Percentiles rank a stretch among this genome's conserved stretches.
phyloP scores from a whole-genome alignment of 2,888 invertebrate genomes.

The Melieria picta region DNA sequence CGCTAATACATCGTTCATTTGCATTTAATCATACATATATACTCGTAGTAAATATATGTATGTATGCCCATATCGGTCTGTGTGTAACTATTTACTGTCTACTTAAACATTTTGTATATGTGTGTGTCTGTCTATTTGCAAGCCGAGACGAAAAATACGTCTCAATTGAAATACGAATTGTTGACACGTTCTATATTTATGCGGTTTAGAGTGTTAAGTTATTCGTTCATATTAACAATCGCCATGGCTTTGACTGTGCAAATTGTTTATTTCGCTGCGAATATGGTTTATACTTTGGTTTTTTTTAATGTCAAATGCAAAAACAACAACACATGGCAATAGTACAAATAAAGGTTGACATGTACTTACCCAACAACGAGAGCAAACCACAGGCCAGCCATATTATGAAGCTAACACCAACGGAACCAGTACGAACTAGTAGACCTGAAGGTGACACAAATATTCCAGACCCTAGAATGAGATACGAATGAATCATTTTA shows the following conservation, averaged over 20 bases:
- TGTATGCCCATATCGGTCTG: background rate
- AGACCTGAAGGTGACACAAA: slow-evolving; percentile 98
- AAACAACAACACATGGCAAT: background rate
- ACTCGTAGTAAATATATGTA: background rate
- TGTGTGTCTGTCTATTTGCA: background rate
- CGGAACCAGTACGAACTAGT: slow-evolving; percentile 89
- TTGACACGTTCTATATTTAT: no score
- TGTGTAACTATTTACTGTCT: background rate
- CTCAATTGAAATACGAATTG: no score
- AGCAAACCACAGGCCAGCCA: slow-evolving; percentile 95
- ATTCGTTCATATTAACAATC: background rate
- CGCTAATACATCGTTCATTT: no score
- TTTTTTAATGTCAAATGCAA: background rate
- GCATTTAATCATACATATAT: background rate
- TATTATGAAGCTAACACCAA: slow-evolving; percentile 93
- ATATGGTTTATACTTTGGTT: background rate
- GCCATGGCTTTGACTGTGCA: background rate
- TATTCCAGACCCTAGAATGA: slow-evolving; percentile 87
- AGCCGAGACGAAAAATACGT: background rate
- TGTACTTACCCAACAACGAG: slow-evolving; percentile 81
- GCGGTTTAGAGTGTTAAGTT: no score
- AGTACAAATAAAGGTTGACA: background rate
- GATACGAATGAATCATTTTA: background rate
- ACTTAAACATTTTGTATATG: background rate
- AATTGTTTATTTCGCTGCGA: background rate